A percentile compares a stretch with the other conserved stretches of the same genome.
Evolutionary conservation across 2,888 invertebrate species (phyloP).

Genomic region (Deilephila elpenor): DNA sequence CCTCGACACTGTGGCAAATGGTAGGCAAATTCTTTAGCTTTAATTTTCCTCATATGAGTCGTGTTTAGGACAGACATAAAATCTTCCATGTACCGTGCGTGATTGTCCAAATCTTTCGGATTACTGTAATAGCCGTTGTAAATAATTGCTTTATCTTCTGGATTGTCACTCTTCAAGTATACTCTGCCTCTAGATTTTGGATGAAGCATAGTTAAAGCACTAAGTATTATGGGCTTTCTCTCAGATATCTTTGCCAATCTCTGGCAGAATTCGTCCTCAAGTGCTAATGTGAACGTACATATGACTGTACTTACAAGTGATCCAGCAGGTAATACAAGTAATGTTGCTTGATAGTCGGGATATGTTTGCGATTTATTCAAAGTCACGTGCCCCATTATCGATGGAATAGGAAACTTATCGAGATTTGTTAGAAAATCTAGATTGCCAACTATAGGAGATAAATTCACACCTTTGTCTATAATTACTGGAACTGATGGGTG

Average conservation of each 20-base stretch:
- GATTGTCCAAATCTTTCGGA: slow-evolving; percentile 50
- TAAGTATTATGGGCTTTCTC: slow-evolving; percentile 41
- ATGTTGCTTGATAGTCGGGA: slow-evolving; percentile 62
- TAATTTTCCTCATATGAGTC: slow-evolving; percentile 47
- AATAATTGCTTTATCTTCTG: slow-evolving; percentile 53
- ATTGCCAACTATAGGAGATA: slow-evolving; percentile 37
- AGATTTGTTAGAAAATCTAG: slow-evolving; percentile 46
- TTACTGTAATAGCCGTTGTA: slow-evolving; percentile 49
- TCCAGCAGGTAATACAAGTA: slow-evolving; percentile 47
- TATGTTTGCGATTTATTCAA: slow-evolving; percentile 54
- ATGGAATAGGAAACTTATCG: slow-evolving; percentile 52
- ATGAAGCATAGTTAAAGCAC: slow-evolving; percentile 51
- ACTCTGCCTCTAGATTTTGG: slow-evolving; percentile 60
- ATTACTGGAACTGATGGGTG: slow-evolving; percentile 55
- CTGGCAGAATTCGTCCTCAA: slow-evolving; percentile 50
- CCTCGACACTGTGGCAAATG: slow-evolving; percentile 47
- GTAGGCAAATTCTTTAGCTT: slow-evolving; percentile 47
- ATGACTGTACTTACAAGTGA: slow-evolving; percentile 47
- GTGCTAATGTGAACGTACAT: slow-evolving; percentile 48
- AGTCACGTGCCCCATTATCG: slow-evolving; percentile 56
- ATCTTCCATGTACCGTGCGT: slow-evolving; percentile 50
- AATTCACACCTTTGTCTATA: neutral
- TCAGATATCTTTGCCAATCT: slow-evolving; percentile 44
- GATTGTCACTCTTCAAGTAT: slow-evolving; percentile 50
- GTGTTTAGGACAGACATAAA: slow-evolving; percentile 52